Evolutionary conservation across 1,140 invertebrate genomes (phyloP).

Genomic region (Camponotus pennsylvanicus): DNA sequence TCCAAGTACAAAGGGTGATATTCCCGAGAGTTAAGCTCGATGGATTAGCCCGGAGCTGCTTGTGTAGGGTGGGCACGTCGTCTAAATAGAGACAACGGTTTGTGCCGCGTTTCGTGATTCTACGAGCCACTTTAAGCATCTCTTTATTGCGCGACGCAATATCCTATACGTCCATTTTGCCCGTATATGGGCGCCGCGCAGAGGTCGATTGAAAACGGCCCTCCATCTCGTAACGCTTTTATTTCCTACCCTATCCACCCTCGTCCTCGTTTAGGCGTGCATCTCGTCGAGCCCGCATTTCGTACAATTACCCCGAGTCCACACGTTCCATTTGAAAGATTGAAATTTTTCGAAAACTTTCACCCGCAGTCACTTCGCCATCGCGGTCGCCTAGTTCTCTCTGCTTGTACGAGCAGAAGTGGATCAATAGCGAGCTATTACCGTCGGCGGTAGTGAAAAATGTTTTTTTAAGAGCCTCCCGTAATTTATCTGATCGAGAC

Average conservation of each 20-base stretch:
- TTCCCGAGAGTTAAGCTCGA: constrained; percentile 58
- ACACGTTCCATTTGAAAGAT: constrained; percentile 74
- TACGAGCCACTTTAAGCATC: constrained; percentile 68
- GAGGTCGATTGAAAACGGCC: constrained; percentile 71
- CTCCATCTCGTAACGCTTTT: constrained; percentile 60
- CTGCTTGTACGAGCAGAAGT: constrained; percentile 55
- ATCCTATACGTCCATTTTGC: constrained; percentile 69
- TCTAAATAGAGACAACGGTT: constrained; percentile 42
- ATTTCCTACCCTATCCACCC: constrained; percentile 60
- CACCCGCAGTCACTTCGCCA: constrained; percentile 32
- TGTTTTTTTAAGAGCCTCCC: constrained; percentile 56
- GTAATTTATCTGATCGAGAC: constrained; percentile 61
- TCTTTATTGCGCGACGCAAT: constrained; percentile 63
- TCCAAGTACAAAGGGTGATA: constrained; percentile 43
- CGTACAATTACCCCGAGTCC: constrained; percentile 73
- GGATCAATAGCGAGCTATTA: constrained; percentile 61
- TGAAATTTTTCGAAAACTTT: constrained; percentile 72
- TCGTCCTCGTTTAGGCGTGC: constrained; percentile 64
- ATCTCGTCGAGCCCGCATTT: constrained; percentile 74
- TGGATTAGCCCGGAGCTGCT: constrained; percentile 44
- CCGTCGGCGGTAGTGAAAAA: constrained; percentile 47
- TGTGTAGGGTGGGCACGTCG: not conserved
- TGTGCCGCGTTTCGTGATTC: constrained; percentile 57
- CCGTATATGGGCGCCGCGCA: constrained; percentile 71
- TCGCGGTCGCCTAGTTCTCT: constrained; percentile 8